Evolutionary conservation across 2,113 vertebrate species (phyloP).

Genomic region (Lethenteron reissneri): DNA sequence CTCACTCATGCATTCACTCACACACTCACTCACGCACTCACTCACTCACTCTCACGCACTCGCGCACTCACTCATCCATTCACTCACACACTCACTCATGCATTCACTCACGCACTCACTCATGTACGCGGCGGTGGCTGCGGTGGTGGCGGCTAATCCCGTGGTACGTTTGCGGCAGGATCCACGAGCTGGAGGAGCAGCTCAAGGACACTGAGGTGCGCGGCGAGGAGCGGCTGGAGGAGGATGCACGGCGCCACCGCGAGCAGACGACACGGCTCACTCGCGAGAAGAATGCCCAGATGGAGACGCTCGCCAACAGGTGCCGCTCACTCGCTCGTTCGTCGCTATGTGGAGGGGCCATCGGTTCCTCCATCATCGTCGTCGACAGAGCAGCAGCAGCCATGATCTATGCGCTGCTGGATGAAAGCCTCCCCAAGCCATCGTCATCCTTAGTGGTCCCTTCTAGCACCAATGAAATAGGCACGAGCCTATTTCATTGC

Average conservation of each 20-base stretch:
- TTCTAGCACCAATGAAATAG: slow-evolving; percentile 1
- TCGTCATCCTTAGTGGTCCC: not conserved
- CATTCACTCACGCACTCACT: too few species aligned
- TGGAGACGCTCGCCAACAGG: slow-evolving; percentile 59
- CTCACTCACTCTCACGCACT: too few species aligned
- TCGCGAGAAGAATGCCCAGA: slow-evolving; percentile 54
- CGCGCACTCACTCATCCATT: too few species aligned
- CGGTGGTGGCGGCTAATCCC: not conserved
- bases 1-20: too few species aligned
- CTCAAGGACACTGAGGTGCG: slow-evolving; percentile 74
- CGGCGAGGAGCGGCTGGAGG: slow-evolving; percentile 45
- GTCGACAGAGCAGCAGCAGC: not conserved
- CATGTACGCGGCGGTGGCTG: not conserved
- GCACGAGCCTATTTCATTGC: too few species aligned
- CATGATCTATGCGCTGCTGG: too few species aligned
- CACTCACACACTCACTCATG: too few species aligned
- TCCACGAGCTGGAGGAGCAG: slow-evolving; percentile 78
- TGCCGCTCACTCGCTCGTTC: slow-evolving; percentile 14
- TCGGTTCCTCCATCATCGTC: not conserved
- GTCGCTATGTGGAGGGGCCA: too few species aligned
- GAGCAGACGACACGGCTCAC: slow-evolving; percentile 59
- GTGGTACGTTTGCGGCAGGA: slow-evolving; percentile 23
- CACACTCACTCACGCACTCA: too few species aligned
- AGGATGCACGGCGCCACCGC: slow-evolving; percentile 45
- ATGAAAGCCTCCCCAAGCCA: too few species aligned